Conservation (phyloP, 2,113 vertebrate genomes). For the Mormyrus lacerda region DNA sequence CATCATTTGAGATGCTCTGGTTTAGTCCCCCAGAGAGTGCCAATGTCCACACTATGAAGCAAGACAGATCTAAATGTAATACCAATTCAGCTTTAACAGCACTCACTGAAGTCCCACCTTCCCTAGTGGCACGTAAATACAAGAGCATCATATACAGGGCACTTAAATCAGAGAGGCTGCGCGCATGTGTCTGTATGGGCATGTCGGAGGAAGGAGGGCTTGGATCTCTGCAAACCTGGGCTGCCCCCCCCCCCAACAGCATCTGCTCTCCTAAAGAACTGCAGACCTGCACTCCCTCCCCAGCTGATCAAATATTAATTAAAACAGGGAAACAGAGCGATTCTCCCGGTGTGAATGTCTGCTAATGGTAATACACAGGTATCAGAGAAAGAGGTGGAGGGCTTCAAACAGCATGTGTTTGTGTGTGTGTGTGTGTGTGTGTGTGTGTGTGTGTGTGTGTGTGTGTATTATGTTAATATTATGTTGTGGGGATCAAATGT, state of each 20-base stretch:
- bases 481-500: no score
- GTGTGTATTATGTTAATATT: not conserved
- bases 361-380: conserved; percentile 74
- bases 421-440: not conserved
- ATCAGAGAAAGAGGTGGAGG: conserved; percentile 27
- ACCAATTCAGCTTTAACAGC: not conserved
- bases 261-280: conserved; percentile 77
- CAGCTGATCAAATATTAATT: conserved; percentile 92
- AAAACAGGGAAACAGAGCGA: conserved; percentile 83
- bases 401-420: not conserved
- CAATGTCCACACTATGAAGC: not conserved
- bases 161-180: not conserved
- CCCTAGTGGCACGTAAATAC: conserved; percentile 36
- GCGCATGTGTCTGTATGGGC: not conserved
- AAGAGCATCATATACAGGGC: not conserved
- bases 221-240: not conserved
- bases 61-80: not conserved
- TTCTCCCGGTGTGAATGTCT: conserved; percentile 78
- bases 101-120: conserved; percentile 30
- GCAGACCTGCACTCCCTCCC: conserved; percentile 89
- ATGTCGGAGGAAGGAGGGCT: not conserved
- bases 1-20: not conserved
- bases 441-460: conserved; percentile 22
- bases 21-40: not conserved
- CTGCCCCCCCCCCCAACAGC: not conserved